phyloP scores from a whole-genome alignment of 2,113 vertebrate genomes.

The Sinocyclocheilus anophthalmus region DNA sequence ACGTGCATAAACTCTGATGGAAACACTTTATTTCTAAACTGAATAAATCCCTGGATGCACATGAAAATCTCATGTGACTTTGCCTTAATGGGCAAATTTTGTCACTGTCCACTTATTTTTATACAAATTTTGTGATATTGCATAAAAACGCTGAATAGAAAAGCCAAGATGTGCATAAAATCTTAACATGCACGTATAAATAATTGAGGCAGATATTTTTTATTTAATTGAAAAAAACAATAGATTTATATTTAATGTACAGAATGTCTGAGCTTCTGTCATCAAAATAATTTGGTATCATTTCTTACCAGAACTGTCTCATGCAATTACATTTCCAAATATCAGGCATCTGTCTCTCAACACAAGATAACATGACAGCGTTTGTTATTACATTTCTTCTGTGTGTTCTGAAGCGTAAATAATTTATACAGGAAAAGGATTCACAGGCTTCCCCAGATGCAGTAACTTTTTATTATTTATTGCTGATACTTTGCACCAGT shows the following conservation, averaged over 20 bases:
- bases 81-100: too few relatives aligned
- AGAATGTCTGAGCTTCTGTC: neutral
- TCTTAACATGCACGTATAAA: too few relatives aligned
- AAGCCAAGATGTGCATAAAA: too few relatives aligned
- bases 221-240: neutral
- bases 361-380: neutral
- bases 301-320: neutral
- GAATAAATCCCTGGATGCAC: too few relatives aligned
- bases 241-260: too few relatives aligned
- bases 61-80: too few relatives aligned
- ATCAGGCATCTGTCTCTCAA: neutral
- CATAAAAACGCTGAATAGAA: too few relatives aligned
- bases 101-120: too few relatives aligned
- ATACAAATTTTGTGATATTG: too few relatives aligned
- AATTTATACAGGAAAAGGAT: neutral
- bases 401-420: neutral
- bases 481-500: neutral
- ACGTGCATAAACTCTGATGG: too few relatives aligned
- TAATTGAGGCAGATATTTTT: too few relatives aligned
- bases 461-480: neutral
- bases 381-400: neutral
- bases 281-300: neutral
- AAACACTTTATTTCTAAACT: too few relatives aligned
- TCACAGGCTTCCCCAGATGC: neutral
- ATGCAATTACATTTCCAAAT: neutral